A percentile compares a stretch with the other conserved stretches of the same genome.
These are phyloP conservation scores for Yponomeuta cagnagella DNA, from an alignment of 2,888 invertebrate species.

Conservation along the genomic window DNA sequence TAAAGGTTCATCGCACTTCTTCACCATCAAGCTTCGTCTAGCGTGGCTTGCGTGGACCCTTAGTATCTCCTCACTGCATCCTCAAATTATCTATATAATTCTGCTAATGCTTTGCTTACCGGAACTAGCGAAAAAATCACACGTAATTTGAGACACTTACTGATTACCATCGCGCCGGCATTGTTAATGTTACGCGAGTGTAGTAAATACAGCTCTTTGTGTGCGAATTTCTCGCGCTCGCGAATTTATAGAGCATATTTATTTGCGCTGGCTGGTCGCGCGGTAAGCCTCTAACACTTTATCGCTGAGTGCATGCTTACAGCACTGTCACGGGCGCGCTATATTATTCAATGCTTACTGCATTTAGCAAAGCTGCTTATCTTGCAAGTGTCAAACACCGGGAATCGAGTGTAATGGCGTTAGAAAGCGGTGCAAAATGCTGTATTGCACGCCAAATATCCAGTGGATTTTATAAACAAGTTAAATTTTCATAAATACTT, in stretches of 20 bases:
- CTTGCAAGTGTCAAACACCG: constrained; percentile 9
- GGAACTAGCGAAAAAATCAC: background rate
- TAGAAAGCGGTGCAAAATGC: background rate
- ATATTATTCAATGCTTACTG: constrained; percentile 13
- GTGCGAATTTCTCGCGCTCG: background rate
- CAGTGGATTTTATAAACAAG: too few relatives aligned
- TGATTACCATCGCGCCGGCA: background rate
- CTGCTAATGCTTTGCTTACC: background rate
- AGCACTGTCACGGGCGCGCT: constrained; percentile 12
- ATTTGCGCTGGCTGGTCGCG: constrained; percentile 9
- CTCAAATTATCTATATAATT: too few relatives aligned
- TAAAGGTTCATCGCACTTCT: too few relatives aligned
- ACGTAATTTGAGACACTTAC: background rate
- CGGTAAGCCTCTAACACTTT: constrained; percentile 22
- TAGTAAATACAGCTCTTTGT: background rate
- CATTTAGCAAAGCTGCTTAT: constrained; percentile 10
- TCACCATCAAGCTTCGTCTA: too few relatives aligned
- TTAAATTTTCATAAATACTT: background rate
- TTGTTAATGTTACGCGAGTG: background rate
- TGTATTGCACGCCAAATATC: background rate
- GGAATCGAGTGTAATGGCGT: background rate
- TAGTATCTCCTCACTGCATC: too few relatives aligned
- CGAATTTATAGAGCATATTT: constrained; percentile 5
- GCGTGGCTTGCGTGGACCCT: too few relatives aligned
- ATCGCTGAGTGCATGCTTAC: constrained; percentile 20